A percentile compares a stretch with the other conserved stretches of the same genome.
Evolutionary conservation across 2,888 invertebrate genomes (phyloP).

Genomic region (Nomada fabriciana): DNA sequence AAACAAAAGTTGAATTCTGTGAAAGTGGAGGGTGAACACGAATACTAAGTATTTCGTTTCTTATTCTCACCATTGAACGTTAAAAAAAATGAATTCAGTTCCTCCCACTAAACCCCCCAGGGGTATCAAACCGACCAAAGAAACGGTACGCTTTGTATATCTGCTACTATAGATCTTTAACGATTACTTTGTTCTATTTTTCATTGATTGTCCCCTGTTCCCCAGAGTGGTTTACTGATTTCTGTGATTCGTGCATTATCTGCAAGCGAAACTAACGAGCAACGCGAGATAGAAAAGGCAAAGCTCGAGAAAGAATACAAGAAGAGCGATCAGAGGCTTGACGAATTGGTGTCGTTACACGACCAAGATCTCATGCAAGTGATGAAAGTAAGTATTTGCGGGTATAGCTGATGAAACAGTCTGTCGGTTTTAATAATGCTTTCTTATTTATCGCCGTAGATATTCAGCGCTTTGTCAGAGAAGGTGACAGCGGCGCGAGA

Average conservation of each 20-base stretch:
- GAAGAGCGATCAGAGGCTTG: conserved; percentile 94
- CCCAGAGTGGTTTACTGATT: conserved; percentile 94
- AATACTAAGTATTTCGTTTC: background rate
- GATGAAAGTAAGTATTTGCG: conserved; percentile 86
- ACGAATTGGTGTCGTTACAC: conserved; percentile 94
- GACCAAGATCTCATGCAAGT: conserved; percentile 94
- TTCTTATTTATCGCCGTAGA: conserved; percentile 82
- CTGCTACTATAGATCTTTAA: background rate
- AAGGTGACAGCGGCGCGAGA: conserved; percentile 91
- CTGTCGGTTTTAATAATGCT: conserved; percentile 79
- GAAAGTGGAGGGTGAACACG: background rate
- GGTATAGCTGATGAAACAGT: background rate
- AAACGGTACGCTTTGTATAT: conserved; percentile 88
- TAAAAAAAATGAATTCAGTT: conserved; percentile 86
- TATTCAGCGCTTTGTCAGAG: conserved; percentile 91
- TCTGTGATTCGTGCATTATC: conserved; percentile 97
- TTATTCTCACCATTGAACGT: background rate
- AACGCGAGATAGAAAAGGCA: conserved; percentile 95
- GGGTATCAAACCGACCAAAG: conserved; percentile 93
- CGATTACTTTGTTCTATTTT: conserved; percentile 6
- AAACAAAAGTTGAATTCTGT: background rate
- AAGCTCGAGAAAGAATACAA: conserved; percentile 97
- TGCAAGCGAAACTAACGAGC: conserved; percentile 96
- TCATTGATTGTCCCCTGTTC: conserved; percentile 59
- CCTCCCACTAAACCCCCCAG: conserved; percentile 94